Evolutionary conservation across 2,888 invertebrate genomes (phyloP), one percentile per base, ranked within the genome.

Genomic region (Scelioninae gen. 2): DNA sequence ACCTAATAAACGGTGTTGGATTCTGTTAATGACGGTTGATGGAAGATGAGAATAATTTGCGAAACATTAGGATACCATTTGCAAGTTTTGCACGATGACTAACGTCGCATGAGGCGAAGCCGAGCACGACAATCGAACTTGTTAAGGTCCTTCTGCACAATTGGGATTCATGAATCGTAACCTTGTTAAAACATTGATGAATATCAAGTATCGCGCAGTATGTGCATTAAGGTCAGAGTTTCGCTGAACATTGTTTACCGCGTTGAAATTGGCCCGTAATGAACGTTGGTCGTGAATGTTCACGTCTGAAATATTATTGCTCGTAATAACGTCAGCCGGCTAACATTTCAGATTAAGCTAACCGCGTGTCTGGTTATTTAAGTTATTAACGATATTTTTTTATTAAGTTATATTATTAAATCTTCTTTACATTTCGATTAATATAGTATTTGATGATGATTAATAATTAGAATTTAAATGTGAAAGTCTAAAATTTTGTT

Each of bases 211-310:
- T 60, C 16, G 4, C 16, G 11, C 37, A 25, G 10, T 37, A 60
- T 25, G n/a, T n/a, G n/a, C n/a, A 60, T 60, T 60, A 60, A 60
- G 48, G 60, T 60, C 60, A 39, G 19, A 60, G 48, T 60, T 60
- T 60, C 25, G 10, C 19, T 60, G 28, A 4, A 60, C 28, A 39
- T 60, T 60, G 48, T 60, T 60, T 60, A 28, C 48, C 48, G 18
- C 22, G 10, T 46, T 15, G 16, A 58, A 46, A 35, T 60, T 60
- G 9, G 15, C 39, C 48, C 13, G 13, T 48, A 60, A 48, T 39
- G 35, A 33, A 39, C 10, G 16, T 18, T 48, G 28, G 35, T 48
- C 28, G 48, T 60, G 37, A 60, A 48, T 9, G n/a, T 28, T 1
- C 15, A 35, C 39, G 1, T 28, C 31, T 48, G 28, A 22, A 35